Evolutionary conservation across 2,113 vertebrate species (phyloP).

Genomic region (Actenoides hombroni): DNA sequence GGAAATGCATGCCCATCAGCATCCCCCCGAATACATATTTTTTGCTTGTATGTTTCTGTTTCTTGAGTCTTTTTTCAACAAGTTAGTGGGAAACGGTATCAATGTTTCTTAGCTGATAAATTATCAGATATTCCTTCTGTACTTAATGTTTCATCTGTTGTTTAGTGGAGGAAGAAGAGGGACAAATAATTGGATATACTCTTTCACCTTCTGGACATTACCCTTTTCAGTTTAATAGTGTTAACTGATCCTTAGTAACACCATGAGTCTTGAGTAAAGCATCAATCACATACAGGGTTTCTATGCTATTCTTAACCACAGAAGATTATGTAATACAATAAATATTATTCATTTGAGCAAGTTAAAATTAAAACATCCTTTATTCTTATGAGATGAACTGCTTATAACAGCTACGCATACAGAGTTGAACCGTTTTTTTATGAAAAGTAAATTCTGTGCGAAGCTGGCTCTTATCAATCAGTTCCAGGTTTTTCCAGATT

Average conservation of each 20-base stretch:
- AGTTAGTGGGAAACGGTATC: not conserved
- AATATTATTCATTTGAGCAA: not conserved
- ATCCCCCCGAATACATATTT: not conserved
- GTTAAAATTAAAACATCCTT: not conserved
- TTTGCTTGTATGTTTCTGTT: not conserved
- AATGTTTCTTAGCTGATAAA: not conserved
- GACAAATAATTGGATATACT: not conserved
- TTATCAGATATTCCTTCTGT: not conserved
- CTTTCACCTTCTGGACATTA: not conserved
- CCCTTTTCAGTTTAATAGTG: not conserved
- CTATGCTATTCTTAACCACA: not conserved
- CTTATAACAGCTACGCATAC: not conserved
- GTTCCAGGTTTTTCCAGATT: not conserved
- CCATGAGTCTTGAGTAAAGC: not conserved
- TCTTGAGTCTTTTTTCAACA: not conserved
- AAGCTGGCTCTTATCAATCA: not conserved
- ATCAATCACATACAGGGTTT: not conserved
- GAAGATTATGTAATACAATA: not conserved
- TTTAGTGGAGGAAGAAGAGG: not conserved
- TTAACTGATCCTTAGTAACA: not conserved
- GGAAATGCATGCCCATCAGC: not conserved
- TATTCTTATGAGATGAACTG: not conserved
- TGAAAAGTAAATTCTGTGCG: not conserved
- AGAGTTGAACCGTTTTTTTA: not conserved
- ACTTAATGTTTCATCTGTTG: not conserved